A percentile compares a stretch with the other conserved stretches of the same genome.
phyloP scores from a whole-genome alignment of 2,797 vertebrate species.

The Setipinna tenuifilis region DNA sequence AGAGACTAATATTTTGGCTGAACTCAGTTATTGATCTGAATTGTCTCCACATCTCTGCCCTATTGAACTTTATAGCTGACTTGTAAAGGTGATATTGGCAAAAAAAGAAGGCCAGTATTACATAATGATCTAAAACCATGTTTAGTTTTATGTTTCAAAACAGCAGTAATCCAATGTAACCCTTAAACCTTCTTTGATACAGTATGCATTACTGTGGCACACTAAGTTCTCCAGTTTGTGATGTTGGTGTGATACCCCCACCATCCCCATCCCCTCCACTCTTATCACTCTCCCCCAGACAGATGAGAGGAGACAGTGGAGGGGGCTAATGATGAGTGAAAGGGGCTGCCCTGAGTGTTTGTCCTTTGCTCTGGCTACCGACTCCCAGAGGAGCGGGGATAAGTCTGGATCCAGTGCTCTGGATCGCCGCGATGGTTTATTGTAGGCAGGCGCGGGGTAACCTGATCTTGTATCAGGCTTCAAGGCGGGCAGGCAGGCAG shows the following conservation, averaged over 20 bases:
- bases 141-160: no score
- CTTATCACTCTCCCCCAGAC: neutral
- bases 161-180: no score
- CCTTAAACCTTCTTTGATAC: neutral
- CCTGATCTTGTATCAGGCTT: conserved; percentile 56
- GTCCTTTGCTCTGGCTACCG: conserved; percentile 33
- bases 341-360: conserved; percentile 55
- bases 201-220: no score
- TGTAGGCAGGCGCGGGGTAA: conserved; percentile 37
- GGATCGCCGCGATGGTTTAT: neutral
- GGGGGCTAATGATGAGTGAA: conserved; percentile 53
- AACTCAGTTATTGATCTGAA: no score
- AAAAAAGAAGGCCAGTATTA: no score
- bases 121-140: no score
- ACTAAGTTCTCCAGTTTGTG: neutral
- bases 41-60: no score
- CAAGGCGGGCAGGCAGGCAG: neutral
- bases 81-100: no score
- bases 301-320: neutral
- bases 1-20: no score
- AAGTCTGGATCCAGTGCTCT: neutral
- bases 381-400: conserved; percentile 47
- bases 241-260: neutral
- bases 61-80: no score
- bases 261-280: neutral